Percentiles rank a stretch among this genome's conserved stretches.
phyloP scores from a whole-genome alignment of 2,113 vertebrate species.

The Henicopernis longicauda region DNA sequence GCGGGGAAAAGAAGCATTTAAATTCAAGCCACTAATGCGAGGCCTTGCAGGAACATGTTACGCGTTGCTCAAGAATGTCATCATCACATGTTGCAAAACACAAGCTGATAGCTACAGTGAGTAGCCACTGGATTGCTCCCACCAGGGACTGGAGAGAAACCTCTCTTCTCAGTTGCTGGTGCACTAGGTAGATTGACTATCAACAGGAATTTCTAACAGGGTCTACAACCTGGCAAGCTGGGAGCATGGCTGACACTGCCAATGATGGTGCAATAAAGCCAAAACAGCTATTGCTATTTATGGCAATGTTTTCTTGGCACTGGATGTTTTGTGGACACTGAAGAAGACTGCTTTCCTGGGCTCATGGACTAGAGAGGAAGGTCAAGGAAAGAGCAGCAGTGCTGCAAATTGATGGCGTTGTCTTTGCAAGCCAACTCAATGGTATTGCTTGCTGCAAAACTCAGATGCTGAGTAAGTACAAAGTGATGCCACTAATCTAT shows the following conservation, averaged over 20 bases:
- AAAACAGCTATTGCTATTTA: not conserved
- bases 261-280: not conserved
- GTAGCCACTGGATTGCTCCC: not conserved
- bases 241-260: not conserved
- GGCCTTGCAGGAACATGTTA: not conserved
- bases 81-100: not conserved
- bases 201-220: accelerated
- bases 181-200: not conserved
- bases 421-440: not conserved
- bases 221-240: not conserved
- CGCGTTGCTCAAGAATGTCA: not conserved
- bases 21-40: not conserved
- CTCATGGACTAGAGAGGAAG: not conserved
- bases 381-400: not conserved
- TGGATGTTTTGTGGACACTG: accelerated
- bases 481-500: not conserved
- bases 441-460: not conserved
- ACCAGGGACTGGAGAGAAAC: not conserved
- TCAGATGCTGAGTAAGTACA: not conserved
- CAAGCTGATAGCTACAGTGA: not conserved
- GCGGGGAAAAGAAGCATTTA: not conserved
- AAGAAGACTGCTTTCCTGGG: not conserved
- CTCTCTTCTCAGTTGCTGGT: not conserved
- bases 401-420: not conserved
- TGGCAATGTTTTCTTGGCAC: not conserved